Percentiles rank a stretch among this genome's conserved stretches.
These are phyloP conservation scores for Willowsia nigromaculata DNA, from an alignment of 2,888 invertebrate species.

Conservation along the genomic window DNA sequence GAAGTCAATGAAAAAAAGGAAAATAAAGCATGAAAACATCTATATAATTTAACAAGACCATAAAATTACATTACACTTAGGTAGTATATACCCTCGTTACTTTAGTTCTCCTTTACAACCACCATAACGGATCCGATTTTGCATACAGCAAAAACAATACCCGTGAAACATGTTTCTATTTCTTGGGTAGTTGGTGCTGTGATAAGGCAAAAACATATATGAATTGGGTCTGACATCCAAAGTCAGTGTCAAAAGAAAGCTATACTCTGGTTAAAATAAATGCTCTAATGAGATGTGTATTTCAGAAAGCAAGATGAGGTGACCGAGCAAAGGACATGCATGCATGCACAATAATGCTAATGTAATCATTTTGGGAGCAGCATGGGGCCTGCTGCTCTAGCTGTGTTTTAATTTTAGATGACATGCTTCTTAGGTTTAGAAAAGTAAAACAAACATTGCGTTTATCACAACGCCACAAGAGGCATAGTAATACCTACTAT, in stretches of 20 bases:
- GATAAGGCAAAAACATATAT: not conserved
- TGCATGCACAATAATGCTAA: slow-evolving; percentile 33
- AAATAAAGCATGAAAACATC: not conserved
- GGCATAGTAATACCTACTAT: not conserved
- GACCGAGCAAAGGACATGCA: slow-evolving; percentile 58
- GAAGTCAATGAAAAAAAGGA: not conserved
- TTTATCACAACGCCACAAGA: not conserved
- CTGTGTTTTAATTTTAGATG: slow-evolving; percentile 65
- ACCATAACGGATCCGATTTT: too few relatives aligned
- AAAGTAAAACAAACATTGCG: slow-evolving; percentile 47
- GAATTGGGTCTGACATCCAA: not conserved
- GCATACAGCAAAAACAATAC: too few relatives aligned
- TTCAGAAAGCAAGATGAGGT: slow-evolving; percentile 14
- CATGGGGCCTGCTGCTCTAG: slow-evolving; percentile 52
- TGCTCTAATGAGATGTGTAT: too few relatives aligned
- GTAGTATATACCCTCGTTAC: not conserved
- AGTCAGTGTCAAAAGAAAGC: too few relatives aligned
- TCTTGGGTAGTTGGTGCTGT: too few relatives aligned
- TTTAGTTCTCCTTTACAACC: too few relatives aligned
- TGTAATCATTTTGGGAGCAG: slow-evolving; percentile 45
- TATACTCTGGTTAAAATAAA: too few relatives aligned
- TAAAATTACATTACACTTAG: not conserved
- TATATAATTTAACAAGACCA: not conserved
- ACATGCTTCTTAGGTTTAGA: slow-evolving; percentile 48
- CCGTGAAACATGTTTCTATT: too few relatives aligned